phyloP scores from a whole-genome alignment of 2,113 vertebrate genomes.

The Dromas ardeola region DNA sequence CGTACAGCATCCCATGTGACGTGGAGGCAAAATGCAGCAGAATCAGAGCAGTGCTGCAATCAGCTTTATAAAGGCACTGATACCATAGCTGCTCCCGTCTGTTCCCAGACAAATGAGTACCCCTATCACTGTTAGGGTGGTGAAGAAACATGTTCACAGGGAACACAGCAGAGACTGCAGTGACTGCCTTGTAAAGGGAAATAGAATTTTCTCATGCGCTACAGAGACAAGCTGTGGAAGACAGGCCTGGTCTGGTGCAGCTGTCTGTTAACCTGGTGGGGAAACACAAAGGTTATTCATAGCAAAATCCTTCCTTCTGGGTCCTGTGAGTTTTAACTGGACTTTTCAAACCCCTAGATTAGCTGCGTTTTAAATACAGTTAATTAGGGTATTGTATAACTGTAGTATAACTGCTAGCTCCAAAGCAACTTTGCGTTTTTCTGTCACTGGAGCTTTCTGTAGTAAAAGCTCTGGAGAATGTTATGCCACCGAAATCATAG shows the following conservation, averaged over 20 bases:
- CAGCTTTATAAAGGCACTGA: neutral
- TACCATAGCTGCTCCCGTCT: neutral
- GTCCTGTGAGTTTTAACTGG: neutral
- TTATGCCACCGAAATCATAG: neutral
- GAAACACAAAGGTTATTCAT: neutral
- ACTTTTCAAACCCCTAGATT: neutral
- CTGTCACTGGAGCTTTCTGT: neutral
- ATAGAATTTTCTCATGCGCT: neutral
- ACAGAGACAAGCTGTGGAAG: neutral
- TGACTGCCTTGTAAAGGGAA: neutral
- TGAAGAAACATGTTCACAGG: neutral
- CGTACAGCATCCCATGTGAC: neutral
- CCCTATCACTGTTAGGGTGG: neutral
- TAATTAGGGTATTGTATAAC: neutral
- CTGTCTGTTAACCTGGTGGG: neutral
- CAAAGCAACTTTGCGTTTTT: neutral
- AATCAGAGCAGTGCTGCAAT: neutral
- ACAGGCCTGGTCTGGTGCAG: neutral
- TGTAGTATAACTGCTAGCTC: neutral
- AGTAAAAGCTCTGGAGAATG: neutral
- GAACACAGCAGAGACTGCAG: neutral
- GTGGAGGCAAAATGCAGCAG: neutral
- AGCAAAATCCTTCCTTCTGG: neutral
- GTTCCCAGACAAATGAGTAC: neutral
- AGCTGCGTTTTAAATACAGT: neutral